Evolutionary conservation across 2,888 invertebrate genomes (phyloP), one percentile per base, ranked within the genome.

Genomic region (Homarus gammarus): DNA sequence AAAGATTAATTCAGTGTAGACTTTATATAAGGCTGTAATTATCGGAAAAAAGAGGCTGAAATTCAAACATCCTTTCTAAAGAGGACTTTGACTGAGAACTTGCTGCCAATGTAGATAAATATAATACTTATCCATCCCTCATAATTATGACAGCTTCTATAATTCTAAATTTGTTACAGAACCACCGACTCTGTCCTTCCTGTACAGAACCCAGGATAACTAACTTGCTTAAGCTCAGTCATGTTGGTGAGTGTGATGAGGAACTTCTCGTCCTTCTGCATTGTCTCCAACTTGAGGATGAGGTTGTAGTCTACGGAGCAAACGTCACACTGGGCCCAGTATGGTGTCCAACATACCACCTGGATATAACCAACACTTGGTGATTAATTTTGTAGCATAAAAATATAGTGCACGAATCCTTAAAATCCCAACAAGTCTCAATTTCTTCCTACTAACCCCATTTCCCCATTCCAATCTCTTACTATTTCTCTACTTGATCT

Each of bases 291-390:
- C 73, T 84, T 84, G 31, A 84, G 44, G 31, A 84, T 44, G 31
- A 84, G 0, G 73, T 73, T 84, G 36, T 73, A 84, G 51, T 84
- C 84, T 8, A 36, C 15, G 31, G 72, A 15, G 12, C 84, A 84
- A n/a, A 84, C 72, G 27, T 84, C 51, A 49, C 84, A 84, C 56
- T 73, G 84, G 31, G 73, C 84, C 84, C 84, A 84, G 38, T 73
- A 84, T n/a, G 84, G 51, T 18, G n/a, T 51, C 84, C 84, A 84
- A n/a, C 73, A 84, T 33, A 22, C 36, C 18, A 84, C 84, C 84
- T 84, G 70, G n/a, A 44, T 40, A 1, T 27, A 73, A 73, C 8
- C 5, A 22, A 73, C 33, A 68, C 68, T 31, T 0, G 22, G 68
- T 22, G 12, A 27, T 68, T 33, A 12, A 33, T 10, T 12, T 1